phyloP scores from a whole-genome alignment of 2,888 invertebrate genomes.

The Latrodectus hesperus region DNA sequence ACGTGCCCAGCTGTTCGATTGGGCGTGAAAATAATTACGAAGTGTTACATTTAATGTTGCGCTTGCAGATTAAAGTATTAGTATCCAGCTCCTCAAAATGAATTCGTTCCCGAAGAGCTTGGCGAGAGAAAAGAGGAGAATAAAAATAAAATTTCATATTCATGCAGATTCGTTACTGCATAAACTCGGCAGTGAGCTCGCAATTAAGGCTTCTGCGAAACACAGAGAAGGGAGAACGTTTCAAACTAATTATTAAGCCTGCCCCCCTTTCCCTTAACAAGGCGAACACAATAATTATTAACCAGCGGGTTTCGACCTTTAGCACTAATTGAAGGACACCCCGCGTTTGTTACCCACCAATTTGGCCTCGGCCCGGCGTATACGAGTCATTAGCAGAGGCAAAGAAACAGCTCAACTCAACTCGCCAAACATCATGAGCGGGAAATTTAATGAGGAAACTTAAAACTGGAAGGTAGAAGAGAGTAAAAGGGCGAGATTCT shows the following conservation, averaged over 20 bases:
- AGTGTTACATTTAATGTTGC: constrained; percentile 38
- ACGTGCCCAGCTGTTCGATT: constrained; percentile 36
- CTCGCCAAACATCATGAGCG: constrained; percentile 53
- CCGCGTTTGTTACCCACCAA: constrained; percentile 53
- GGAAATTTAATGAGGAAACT: constrained; percentile 66
- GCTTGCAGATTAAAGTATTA: constrained; percentile 54
- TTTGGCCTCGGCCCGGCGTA: constrained; percentile 14
- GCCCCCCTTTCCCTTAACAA: constrained; percentile 45
- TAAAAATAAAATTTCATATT: constrained; percentile 59
- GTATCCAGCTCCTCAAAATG: constrained; percentile 44
- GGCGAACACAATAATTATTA: constrained; percentile 65
- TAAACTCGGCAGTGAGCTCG: constrained; percentile 37
- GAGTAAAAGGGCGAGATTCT: constrained; percentile 18
- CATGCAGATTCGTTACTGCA: constrained; percentile 60
- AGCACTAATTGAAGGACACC: constrained; percentile 64
- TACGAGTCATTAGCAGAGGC: constrained; percentile 57
- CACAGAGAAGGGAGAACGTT: constrained; percentile 30
- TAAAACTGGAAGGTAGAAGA: constrained; percentile 22
- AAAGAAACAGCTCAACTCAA: constrained; percentile 61
- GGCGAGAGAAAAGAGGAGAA: not conserved
- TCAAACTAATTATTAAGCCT: constrained; percentile 56
- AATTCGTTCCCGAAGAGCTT: constrained; percentile 34
- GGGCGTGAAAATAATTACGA: constrained; percentile 53
- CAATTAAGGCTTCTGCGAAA: constrained; percentile 39
- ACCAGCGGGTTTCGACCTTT: constrained; percentile 62